Conservation (phyloP, 1,140 invertebrate genomes). For the Armadillidium nasatum region DNA sequence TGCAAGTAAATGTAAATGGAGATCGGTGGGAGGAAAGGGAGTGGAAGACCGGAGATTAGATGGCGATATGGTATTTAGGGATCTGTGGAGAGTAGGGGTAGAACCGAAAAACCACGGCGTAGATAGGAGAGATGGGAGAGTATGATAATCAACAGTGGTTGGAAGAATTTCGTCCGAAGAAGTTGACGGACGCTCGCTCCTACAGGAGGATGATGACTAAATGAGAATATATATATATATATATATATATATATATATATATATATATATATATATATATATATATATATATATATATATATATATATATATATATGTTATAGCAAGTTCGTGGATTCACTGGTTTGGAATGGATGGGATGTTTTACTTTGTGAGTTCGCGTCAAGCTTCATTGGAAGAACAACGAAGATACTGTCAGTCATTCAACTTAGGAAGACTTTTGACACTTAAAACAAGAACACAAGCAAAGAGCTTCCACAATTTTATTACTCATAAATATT, state of each 20-base stretch:
- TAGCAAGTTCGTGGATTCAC: not conserved
- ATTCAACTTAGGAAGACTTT: not conserved
- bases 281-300: constrained; percentile 9
- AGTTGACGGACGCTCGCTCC: no score
- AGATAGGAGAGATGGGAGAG: no score
- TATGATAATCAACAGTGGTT: no score
- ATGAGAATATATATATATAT: no score
- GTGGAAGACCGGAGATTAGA: no score
- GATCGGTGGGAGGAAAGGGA: no score
- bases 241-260: not conserved
- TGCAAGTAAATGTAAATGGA: no score
- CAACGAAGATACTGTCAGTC: not conserved
- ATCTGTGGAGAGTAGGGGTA: no score
- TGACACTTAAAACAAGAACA: not conserved
- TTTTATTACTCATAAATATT: not conserved
- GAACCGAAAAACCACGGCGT: no score
- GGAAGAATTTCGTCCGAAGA: no score
- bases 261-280: not conserved
- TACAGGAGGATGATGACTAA: no score
- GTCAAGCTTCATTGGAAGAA: not conserved
- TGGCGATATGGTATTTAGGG: no score
- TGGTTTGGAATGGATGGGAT: not conserved
- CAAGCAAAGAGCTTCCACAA: not conserved
- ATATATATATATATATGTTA: not conserved
- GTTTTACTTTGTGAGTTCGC: not conserved